Base-by-base conservation (phyloP, 2,797 vertebrate species). In the Periophthalmus magnuspinnatus region DNA sequence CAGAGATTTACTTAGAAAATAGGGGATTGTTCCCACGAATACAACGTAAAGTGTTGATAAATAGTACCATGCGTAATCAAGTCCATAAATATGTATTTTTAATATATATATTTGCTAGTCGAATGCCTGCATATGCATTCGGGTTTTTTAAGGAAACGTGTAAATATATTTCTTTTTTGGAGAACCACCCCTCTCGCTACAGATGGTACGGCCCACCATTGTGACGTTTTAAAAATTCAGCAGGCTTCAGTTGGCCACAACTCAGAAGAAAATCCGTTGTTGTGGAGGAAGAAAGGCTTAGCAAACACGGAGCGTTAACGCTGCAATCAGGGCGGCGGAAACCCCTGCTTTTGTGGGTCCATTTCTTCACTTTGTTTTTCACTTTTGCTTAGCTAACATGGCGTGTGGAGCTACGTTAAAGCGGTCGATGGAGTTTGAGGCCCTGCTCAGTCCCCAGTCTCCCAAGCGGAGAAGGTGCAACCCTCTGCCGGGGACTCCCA, bases 401-500 rank as follows among this genome's bases (percentile, higher is more conserved):
- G 96, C 96, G 78, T 97, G 96, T 75, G 95, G 95, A 85, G 96
- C 95, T 67, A 97, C 95, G 82, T 91, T 97, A 90, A 96, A 97
- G 86, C 94, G 95, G 83, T 95, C 95, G 76, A 96, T 96, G 95
- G 96, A 97, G 92, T 97, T 97, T 74, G 96, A 96, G 92, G 94
- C 95, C 91, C 94, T 96, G 79, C 94, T 96, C 87, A 95, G 94
- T 84, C 95, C 95, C 52, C 93, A 94, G 90, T 96, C 95, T 83
- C 95, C 95, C 50, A 97, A 96, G 89, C 93, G 95, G 83, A 91
- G 96, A 83, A 92, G 95, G 91, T 96, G 95, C 92, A 94, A 93
- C 83, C 95, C 95, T 73, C 87, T 96, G 71, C 93, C 95, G 75
- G 95, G 95, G 86, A 91, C 91, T 84, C 86, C 92, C 24, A 82